Base-by-base conservation (phyloP, 1,140 invertebrate genomes). In the Drosophila arawakana region DNA sequence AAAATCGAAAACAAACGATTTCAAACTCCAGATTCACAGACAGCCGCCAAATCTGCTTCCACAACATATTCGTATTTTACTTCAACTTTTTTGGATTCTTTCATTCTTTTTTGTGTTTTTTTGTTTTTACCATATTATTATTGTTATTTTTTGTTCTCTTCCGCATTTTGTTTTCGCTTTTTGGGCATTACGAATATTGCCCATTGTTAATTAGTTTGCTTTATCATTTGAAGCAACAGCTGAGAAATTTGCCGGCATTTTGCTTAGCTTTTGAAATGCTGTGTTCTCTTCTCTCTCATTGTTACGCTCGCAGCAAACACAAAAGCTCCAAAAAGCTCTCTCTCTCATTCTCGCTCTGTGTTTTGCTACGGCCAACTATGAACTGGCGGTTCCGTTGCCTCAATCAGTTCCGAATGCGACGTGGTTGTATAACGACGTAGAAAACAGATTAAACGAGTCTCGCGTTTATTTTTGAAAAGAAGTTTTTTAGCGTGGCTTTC, bases 351-450 rank as follows among this genome's bases (percentile, higher is more conserved):
- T 54, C 13, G 18, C 34, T 34, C 18, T 2, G 44, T 7, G 21
- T 30, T 6, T n/a, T 21, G 11, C 13, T 11, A 57, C 34, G 15
- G 41, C 8, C 18, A 47, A 34, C 2, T 37, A 46, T 47, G 43
- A 44, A 11, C 30, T 62, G 49, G 25, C 41, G 50, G 39, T 57
- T 77, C 60, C 35, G 44, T 34, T 55, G 62, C 59, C 49, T 65
- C 59, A 55, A 70, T 72, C 77, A 91, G 88, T 91, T 66, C 69
- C 70, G 57, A 88, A 75, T 75, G 78, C 88, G 89, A 91, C 88
- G 88, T 91, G 88, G 83, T 91, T 91, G 88, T 91, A 73, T 91
- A 91, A 91, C 88, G 88, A 90, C 88, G 78, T 73, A 61, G 30
- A 59, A 58, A 62, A 63, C 39, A 58, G 59, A 58, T 52, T 70